Conservation (phyloP, 2,888 invertebrate species). For the Synergus umbraculus region DNA sequence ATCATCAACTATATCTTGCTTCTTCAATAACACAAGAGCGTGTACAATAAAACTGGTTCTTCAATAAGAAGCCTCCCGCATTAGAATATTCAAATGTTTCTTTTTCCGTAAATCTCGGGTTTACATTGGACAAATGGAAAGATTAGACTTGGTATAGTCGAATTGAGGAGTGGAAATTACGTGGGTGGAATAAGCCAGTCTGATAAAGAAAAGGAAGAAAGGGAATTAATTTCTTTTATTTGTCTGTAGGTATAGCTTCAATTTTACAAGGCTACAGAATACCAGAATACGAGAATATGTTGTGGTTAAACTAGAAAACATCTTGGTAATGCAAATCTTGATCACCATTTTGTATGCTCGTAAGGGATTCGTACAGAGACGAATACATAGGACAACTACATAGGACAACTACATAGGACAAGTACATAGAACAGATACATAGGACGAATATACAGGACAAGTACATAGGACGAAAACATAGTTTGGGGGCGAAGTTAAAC, state of each 20-base stretch:
- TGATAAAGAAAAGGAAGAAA: background rate
- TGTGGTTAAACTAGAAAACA: background rate
- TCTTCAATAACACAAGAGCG: too few species aligned
- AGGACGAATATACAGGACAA: too few species aligned
- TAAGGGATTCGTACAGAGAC: background rate
- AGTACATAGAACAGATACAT: too few species aligned
- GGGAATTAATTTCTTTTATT: background rate
- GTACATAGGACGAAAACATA: background rate
- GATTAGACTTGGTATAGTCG: background rate
- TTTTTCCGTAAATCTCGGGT: background rate
- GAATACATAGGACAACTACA: background rate
- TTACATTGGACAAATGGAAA: background rate
- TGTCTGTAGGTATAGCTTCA: background rate
- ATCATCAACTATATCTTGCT: too few species aligned
- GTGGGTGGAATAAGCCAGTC: background rate
- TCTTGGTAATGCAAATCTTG: background rate
- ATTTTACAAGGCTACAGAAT: background rate
- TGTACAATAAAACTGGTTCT: background rate
- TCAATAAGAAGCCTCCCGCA: background rate
- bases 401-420: too few species aligned
- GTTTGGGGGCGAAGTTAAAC: slow-evolving; percentile 45
- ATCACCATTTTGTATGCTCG: background rate
- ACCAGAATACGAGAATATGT: background rate
- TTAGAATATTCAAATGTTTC: background rate
- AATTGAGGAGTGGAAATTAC: background rate